Conservation (phyloP, 2,888 invertebrate species). For the Cryptocephalus primarius region DNA sequence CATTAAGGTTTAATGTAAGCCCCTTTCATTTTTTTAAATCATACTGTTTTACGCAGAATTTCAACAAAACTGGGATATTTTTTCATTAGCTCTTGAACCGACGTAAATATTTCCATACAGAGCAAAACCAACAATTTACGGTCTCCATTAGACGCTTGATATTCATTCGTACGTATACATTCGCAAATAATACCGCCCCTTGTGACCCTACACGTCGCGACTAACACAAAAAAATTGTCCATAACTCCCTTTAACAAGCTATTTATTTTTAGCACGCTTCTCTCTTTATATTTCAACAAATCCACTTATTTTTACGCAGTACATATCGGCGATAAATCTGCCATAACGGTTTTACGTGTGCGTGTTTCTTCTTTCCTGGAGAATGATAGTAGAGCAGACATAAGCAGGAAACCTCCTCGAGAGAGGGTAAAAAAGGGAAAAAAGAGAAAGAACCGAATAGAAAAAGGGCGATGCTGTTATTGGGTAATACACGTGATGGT, state of each 20-base stretch:
- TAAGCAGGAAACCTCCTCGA: constrained; percentile 6
- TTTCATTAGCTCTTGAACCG: too few species aligned
- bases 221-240: neutral
- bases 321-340: constrained; percentile 4
- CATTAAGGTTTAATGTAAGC: too few species aligned
- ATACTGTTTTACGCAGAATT: too few species aligned
- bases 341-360: constrained; percentile 8
- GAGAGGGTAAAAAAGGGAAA: neutral
- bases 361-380: neutral
- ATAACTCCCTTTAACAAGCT: neutral
- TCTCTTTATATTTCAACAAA: constrained; percentile 3
- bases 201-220: too few species aligned
- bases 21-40: too few species aligned
- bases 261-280: constrained; percentile 1
- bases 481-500: constrained; percentile 16
- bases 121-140: too few species aligned
- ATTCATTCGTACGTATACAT: too few species aligned
- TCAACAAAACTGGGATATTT: too few species aligned
- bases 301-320: constrained; percentile 5
- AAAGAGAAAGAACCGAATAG: too few species aligned
- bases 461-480: constrained; percentile 8
- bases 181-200: too few species aligned
- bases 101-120: too few species aligned
- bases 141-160: too few species aligned
- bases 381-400: constrained; percentile 1